phyloP scores from a whole-genome alignment of 1,140 invertebrate genomes.

The Apis florea region DNA sequence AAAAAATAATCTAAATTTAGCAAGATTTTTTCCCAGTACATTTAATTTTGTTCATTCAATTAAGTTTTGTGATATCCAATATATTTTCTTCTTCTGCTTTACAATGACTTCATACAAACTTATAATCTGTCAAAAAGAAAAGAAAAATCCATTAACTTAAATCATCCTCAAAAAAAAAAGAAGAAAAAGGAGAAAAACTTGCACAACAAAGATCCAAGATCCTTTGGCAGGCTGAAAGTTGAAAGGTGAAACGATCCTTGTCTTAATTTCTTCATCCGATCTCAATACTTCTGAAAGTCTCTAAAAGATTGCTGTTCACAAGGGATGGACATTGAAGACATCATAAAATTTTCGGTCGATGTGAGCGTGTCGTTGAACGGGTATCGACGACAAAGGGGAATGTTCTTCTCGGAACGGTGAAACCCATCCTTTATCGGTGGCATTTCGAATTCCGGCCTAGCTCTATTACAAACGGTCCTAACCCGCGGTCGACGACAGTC shows the following conservation, averaged over 20 bases:
- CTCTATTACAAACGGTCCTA: constrained; percentile 44
- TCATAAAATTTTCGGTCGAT: neutral
- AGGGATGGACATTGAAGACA: neutral
- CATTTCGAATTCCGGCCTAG: constrained; percentile 20
- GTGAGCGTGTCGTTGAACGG: neutral
- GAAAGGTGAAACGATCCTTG: neutral
- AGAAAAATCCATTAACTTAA: neutral
- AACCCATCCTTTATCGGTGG: constrained; percentile 15
- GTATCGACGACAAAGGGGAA: constrained; percentile 28
- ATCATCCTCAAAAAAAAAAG: neutral
- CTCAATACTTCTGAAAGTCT: constrained; percentile 39
- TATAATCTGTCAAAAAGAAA: neutral
- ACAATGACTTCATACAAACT: neutral
- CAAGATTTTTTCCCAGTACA: too few species aligned
- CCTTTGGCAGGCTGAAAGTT: neutral
- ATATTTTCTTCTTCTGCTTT: neutral
- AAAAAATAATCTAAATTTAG: too few species aligned
- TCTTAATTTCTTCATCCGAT: constrained; percentile 38
- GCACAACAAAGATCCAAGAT: neutral
- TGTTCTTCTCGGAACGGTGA: constrained; percentile 12
- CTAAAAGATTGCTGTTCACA: constrained; percentile 24
- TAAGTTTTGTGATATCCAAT: too few species aligned
- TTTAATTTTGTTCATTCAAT: too few species aligned
- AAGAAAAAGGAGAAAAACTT: neutral
- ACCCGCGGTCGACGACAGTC: constrained; percentile 28